phyloP scores from a whole-genome alignment of 2,888 invertebrate species.

The Melanchra persicariae region DNA sequence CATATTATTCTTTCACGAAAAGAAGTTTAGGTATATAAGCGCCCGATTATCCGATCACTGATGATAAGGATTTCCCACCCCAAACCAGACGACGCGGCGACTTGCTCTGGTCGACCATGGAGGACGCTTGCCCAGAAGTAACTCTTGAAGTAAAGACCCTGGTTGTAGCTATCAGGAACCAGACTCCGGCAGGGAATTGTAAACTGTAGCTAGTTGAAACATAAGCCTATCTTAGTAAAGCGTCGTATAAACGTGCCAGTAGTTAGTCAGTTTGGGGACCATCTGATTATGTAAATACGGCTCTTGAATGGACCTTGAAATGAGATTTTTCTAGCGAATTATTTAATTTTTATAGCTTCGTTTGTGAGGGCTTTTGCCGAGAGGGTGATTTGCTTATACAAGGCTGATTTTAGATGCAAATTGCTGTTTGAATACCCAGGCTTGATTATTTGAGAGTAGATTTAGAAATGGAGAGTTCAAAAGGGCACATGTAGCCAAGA shows the following conservation, averaged over 20 bases:
- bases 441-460: slow-evolving; percentile 19
- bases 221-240: slow-evolving; percentile 37
- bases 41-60: no score
- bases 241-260: slow-evolving; percentile 34
- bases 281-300: slow-evolving; percentile 71
- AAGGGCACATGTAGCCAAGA: no score
- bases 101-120: no score
- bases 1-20: no score
- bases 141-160: no score
- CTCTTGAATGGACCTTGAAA: slow-evolving; percentile 62
- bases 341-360: slow-evolving; percentile 58
- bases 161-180: no score
- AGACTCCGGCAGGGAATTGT: no score
- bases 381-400: slow-evolving; percentile 65
- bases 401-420: slow-evolving; percentile 62
- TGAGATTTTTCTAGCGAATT: slow-evolving; percentile 62
- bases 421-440: slow-evolving; percentile 6
- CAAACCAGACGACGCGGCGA: no score
- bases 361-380: slow-evolving; percentile 58
- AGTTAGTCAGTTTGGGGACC: slow-evolving; percentile 73
- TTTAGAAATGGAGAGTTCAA: slow-evolving; percentile 47
- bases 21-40: no score
- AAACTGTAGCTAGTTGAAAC: no score
- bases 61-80: no score
- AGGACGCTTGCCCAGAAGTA: no score